Conservation (phyloP, 2,888 invertebrate genomes). For the Andrena chrysosceles region DNA sequence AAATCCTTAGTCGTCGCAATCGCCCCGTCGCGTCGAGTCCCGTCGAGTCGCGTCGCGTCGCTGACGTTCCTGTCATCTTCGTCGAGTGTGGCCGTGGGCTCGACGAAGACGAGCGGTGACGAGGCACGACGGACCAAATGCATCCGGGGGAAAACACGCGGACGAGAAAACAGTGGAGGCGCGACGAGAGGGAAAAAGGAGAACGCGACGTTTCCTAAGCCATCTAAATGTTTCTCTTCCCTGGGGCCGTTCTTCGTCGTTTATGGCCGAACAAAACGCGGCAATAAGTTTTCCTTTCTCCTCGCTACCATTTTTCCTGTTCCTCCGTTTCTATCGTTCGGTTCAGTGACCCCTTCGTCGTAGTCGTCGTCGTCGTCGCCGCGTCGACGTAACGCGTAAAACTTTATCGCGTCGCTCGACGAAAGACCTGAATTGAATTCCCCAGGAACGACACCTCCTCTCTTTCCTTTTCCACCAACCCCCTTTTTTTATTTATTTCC, state of each 20-base stretch:
- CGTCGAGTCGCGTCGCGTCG: constrained; percentile 7
- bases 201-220: constrained; percentile 43
- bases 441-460: constrained; percentile 2
- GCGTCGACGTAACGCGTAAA: constrained; percentile 45
- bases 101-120: constrained; percentile 29
- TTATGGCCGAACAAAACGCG: constrained; percentile 70
- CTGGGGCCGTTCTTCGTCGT: constrained; percentile 58
- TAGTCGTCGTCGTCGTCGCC: constrained; percentile 9
- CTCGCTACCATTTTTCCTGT: constrained; percentile 14
- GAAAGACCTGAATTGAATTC: constrained; percentile 44
- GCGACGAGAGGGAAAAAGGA: constrained; percentile 38
- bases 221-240: constrained; percentile 69
- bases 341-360: constrained; percentile 52
- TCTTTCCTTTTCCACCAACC: neutral
- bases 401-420: constrained; percentile 50
- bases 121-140: constrained; percentile 17
- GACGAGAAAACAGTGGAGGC: constrained; percentile 14
- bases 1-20: constrained; percentile 55
- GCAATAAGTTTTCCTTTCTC: constrained; percentile 70
- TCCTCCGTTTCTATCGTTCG: constrained; percentile 33
- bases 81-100: constrained; percentile 59
- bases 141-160: constrained; percentile 15
- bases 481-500: neutral
- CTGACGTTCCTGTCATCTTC: constrained; percentile 40
- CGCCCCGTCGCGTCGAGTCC: constrained; percentile 20